Evolutionary conservation across 2,797 vertebrate species (phyloP), one percentile per base, ranked within the genome.

Genomic region (Octomys mimax): DNA sequence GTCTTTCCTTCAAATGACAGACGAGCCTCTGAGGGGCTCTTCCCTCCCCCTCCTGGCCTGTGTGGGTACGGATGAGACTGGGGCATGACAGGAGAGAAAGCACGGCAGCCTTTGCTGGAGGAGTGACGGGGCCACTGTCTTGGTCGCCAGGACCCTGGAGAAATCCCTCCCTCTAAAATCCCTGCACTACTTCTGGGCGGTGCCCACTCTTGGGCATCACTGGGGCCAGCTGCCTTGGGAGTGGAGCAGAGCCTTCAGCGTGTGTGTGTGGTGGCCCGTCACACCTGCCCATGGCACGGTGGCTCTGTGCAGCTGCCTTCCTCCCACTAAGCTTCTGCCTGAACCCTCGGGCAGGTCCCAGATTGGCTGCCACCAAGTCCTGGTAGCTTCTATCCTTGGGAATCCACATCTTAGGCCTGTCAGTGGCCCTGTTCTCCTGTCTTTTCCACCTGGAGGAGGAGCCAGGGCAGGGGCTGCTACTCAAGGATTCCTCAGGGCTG

Each of bases 231-330:
- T 4, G 10, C 33, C 13, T 36, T 1, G 33, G 3, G 28, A 71
- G 12, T 1, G 24, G 13, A 22, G 78, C 24, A 7, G 70, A 13
- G 19, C 31, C 79, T 31, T 5, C 28, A 24, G 8, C 10, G 33
- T 0, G 9, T 28, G 10, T 1, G 42, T 2, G 14, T 0, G 4
- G 36, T 12, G 6, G 7, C 2, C 0, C 1, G 36, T 49, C 2
- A 0, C 24, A 19, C 68, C 19, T 12, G 70, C 24, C 36, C 70
- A 42, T 36, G 13, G 36, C 36, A 13, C 2, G 9, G 22, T 12
- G 22, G 70, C 36, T 24, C 70, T 73, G 70, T 5, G 21, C 0
- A 28, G 71, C 71, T 46, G 71, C 13, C 42, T 14, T 42, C 33
- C 64, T 11, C 1, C 2, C 0, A 28, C 36, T 5, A 3, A 24